Evolutionary conservation across 1,140 invertebrate species (phyloP).

Genomic region (Pomacea maculata): DNA sequence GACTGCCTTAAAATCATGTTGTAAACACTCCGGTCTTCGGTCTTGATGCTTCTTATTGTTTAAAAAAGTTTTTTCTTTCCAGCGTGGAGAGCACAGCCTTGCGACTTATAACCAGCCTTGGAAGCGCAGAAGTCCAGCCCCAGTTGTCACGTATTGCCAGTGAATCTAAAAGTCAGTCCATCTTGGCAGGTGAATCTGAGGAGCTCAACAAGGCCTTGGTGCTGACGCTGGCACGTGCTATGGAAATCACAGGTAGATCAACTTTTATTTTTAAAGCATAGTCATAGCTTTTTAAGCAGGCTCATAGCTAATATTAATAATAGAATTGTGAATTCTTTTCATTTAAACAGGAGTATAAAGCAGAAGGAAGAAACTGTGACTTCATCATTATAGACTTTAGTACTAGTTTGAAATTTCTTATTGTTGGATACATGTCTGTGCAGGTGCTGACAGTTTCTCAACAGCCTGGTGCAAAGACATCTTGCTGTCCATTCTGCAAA

Average conservation of each 20-base stretch:
- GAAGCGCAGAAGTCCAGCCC: constrained; percentile 90
- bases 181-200: constrained; percentile 92
- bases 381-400: too few species aligned
- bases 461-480: constrained; percentile 91
- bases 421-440: neutral
- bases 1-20: too few species aligned
- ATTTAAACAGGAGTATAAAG: too few species aligned
- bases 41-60: too few species aligned
- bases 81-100: constrained; percentile 94
- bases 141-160: constrained; percentile 82
- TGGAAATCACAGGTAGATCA: constrained; percentile 85
- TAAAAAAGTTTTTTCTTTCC: constrained; percentile 35
- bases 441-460: constrained; percentile 71
- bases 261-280: neutral
- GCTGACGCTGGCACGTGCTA: constrained; percentile 89
- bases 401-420: too few species aligned
- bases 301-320: neutral
- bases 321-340: too few species aligned
- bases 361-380: too few species aligned
- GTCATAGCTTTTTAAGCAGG: neutral
- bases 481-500: constrained; percentile 88
- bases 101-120: constrained; percentile 88
- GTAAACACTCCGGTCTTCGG: too few species aligned
- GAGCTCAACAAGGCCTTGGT: constrained; percentile 92
- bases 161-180: constrained; percentile 77